Conservation (phyloP, 1,140 invertebrate species). For the Cylas formicarius region DNA sequence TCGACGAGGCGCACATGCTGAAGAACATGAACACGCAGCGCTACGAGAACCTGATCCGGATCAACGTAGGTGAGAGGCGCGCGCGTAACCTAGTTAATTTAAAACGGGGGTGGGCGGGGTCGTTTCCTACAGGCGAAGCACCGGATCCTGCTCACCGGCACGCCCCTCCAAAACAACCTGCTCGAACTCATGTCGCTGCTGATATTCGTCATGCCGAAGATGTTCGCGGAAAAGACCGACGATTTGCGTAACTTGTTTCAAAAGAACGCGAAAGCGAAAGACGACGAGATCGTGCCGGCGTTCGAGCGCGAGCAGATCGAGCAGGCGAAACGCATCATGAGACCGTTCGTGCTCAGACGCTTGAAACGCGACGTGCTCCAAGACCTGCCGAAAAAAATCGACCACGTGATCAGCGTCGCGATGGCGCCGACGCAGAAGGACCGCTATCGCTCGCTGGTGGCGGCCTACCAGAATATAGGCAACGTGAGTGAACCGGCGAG, state of each 20-base stretch:
- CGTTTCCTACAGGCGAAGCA: slow-evolving; percentile 57
- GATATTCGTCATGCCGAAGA: slow-evolving; percentile 92
- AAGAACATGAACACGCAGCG: slow-evolving; percentile 93
- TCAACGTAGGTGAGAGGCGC: slow-evolving; percentile 57
- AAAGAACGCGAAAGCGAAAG: slow-evolving; percentile 47
- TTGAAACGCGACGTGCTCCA: slow-evolving; percentile 80
- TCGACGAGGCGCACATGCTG: slow-evolving; percentile 96
- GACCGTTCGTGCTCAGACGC: slow-evolving; percentile 88
- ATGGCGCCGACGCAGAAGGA: slow-evolving; percentile 65
- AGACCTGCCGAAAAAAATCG: slow-evolving; percentile 73
- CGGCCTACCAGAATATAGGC: slow-evolving; percentile 59
- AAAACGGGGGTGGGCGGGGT: slow-evolving; percentile 3
- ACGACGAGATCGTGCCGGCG: slow-evolving; percentile 52
- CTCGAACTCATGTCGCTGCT: slow-evolving; percentile 91
- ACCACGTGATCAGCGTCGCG: slow-evolving; percentile 54
- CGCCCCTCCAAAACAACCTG: slow-evolving; percentile 93
- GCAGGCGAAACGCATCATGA: slow-evolving; percentile 92
- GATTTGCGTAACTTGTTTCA: slow-evolving; percentile 83
- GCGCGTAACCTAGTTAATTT: too few relatives aligned
- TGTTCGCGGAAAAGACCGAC: slow-evolving; percentile 83
- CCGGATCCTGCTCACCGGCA: slow-evolving; percentile 82
- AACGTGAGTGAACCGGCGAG: slow-evolving; percentile 35
- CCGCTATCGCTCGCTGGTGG: slow-evolving; percentile 69
- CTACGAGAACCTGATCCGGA: slow-evolving; percentile 82
- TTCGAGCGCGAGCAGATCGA: slow-evolving; percentile 85